Evolutionary conservation across 2,113 vertebrate species (phyloP), one percentile per base, ranked within the genome.

Genomic region (Laterallus jamaicensis): DNA sequence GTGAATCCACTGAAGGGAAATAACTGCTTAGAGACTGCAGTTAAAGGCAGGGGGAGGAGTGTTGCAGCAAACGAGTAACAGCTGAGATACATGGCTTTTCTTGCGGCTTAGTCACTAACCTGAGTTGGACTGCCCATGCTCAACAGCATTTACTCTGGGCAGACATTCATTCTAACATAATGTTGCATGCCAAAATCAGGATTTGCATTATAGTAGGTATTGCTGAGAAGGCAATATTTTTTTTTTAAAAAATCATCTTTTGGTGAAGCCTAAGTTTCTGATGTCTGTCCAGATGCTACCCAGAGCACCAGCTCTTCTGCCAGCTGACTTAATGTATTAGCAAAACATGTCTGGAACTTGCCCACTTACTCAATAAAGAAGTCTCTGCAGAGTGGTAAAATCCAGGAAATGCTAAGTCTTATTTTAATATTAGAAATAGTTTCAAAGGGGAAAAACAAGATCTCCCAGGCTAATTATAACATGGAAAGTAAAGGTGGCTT

Each of bases 361-460:
- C 24, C 26, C 15, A 24, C 32, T 85, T 92, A 44, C 12, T 89
- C 15, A 83, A 62, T 74, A 83, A 86, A 88, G 50, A 74, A 70
- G 32, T 35, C 49, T 77, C 47, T 86, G 73, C 60, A 37, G 68
- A 49, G 39, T 68, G 32, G 35, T 60, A 89, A 90, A 90, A 90
- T 86, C 66, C 90, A 88, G 86, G 42, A 93, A 93, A 90, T 69
- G 7, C 28, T 92, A 75, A 82, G 79, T 89, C 35, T 18, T 92
- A 21, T 67, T 92, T 92, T 81, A 26, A 81, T 83, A 55, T 74
- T 32, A 50, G 15, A 47, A 74, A 58, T 62, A 29, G 4, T 77
- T 94, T 83, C 32, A 47, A 55, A 63, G n/a, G 62, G 25, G 26
- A 56, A 80, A 83, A 88, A 4, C 9, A 31, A 39, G 9, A 62